Conservation (phyloP, 2,113 vertebrate species). For the Cathartes aura region DNA sequence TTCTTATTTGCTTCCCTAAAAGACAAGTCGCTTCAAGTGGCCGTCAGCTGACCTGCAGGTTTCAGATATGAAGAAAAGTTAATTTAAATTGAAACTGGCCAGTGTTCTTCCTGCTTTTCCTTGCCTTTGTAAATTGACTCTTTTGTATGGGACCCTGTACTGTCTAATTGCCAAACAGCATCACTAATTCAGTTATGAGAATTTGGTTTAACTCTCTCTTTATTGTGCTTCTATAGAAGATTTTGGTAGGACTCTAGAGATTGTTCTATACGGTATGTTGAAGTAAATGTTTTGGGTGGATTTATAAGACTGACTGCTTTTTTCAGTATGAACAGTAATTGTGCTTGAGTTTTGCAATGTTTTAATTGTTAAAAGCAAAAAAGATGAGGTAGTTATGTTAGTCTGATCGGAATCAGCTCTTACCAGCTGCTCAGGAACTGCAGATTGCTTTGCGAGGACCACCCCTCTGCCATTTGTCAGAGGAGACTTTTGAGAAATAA, state of each 20-base stretch:
- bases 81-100: neutral
- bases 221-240: neutral
- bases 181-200: neutral
- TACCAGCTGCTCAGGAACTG: neutral
- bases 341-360: neutral
- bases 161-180: neutral
- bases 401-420: neutral
- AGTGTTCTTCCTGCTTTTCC: neutral
- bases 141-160: fast-evolving
- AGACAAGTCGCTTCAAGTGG: neutral
- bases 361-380: neutral
- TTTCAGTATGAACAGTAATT: neutral
- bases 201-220: neutral
- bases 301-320: neutral
- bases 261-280: neutral
- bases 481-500: neutral
- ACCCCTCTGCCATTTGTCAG: neutral
- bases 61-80: neutral
- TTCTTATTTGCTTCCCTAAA: neutral
- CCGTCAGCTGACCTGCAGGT: neutral
- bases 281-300: neutral
- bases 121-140: neutral
- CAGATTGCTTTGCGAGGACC: neutral
- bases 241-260: neutral
- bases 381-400: neutral